phyloP scores from a whole-genome alignment of 2,797 vertebrate genomes.

The Takifugu rubripes region DNA sequence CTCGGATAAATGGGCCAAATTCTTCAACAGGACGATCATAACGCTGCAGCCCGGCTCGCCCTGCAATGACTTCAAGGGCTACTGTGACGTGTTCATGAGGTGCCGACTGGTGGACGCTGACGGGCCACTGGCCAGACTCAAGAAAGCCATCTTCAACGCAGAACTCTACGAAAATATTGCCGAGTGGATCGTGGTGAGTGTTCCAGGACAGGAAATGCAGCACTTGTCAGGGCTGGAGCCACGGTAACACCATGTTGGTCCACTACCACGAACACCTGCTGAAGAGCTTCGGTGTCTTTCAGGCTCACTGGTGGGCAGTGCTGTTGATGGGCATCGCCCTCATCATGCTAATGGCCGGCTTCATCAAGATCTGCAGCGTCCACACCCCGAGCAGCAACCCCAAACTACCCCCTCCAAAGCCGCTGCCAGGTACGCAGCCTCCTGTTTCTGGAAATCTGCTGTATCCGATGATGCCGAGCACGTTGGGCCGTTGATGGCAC shows the following conservation, averaged over 20 bases:
- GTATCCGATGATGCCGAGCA: too few relatives aligned
- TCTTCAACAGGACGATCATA: slow-evolving; percentile 77
- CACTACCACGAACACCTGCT: background rate
- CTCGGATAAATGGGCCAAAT: slow-evolving; percentile 76
- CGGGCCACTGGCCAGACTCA: slow-evolving; percentile 91
- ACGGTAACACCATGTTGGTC: background rate
- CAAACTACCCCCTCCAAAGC: slow-evolving; percentile 91
- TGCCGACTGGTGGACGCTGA: slow-evolving; percentile 95
- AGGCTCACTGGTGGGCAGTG: slow-evolving; percentile 97
- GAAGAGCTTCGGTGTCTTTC: slow-evolving; percentile 21
- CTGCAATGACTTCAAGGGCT: slow-evolving; percentile 96
- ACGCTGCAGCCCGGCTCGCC: slow-evolving; percentile 94
- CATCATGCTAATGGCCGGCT: slow-evolving; percentile 97
- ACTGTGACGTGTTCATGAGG: slow-evolving; percentile 95
- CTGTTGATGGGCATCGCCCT: slow-evolving; percentile 94
- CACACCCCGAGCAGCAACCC: slow-evolving; percentile 99
- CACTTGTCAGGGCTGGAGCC: background rate
- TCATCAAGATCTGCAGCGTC: slow-evolving; percentile 98
- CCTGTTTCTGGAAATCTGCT: background rate
- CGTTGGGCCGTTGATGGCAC: background rate
- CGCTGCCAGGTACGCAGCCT: slow-evolving; percentile 83
- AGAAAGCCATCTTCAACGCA: slow-evolving; percentile 96
- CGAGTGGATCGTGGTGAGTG: slow-evolving; percentile 95
- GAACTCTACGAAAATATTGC: slow-evolving; percentile 94
- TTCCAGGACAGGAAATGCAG: background rate